Evolutionary conservation across 2,113 vertebrate species (phyloP), one percentile per base, ranked within the genome.

Genomic region (Oreotrochilus melanogaster): DNA sequence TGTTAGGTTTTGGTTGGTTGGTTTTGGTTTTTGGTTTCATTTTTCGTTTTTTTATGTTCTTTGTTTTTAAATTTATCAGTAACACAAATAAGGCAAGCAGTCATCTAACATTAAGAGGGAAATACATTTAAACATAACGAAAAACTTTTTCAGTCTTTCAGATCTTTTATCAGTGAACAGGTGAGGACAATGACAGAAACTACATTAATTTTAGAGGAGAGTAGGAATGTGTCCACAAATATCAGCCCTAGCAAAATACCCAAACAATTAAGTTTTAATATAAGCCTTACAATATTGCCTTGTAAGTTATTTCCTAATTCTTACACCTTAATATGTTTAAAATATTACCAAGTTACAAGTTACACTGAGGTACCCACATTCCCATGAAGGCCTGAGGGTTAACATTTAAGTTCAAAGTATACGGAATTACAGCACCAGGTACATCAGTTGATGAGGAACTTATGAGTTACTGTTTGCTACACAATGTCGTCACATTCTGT

Each of bases 321-420:
- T 39, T 25, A 27, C n/a, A 21, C 42, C 19, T 14, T 7, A 22
- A 28, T 45, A 4, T 22, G 35, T 47, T 47, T 31, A 19, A 33
- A 60, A 2, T 4, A 43, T 33, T 48, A 10, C 19, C 14, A n/a
- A 85, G 2, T 61, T 51, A 75, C 5, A 43, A 42, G 33, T 78
- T 39, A 24, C 3, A 11, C 28, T 4, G 9, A 23, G 24, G 27
- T n/a, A 27, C 8, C 43, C 1, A 0, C 9, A 37, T 39, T 86
- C 42, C 23, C 39, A 19, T 3, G 27, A 57, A 61, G 67, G 78
- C 43, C 39, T 28, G 30, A 25, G 6, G 64, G 7, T 47, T 51
- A 43, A 37, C 23, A 24, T 53, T 64, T 17, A 45, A 35, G 11
- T 15, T 15, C 30, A 9, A 15, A n/a, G 12, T n/a, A 35, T 3